Percentiles rank a stretch among this genome's conserved stretches.
Conservation (phyloP, 37 sponge, comb jelly and placozoan genomes). For the Spongilla lacustris region DNA sequence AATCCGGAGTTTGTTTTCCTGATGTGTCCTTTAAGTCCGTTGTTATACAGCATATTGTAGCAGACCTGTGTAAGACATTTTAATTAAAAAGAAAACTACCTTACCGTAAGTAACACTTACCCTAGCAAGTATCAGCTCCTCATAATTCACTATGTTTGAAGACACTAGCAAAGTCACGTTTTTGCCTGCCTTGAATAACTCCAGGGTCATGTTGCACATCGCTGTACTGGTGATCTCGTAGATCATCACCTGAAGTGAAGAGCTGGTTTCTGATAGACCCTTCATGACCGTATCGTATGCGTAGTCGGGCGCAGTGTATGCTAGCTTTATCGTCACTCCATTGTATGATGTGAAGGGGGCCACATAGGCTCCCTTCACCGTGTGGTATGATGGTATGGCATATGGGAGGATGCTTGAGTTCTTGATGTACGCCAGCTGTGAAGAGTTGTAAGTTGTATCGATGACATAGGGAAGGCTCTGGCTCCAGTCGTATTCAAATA, state of each 20-base stretch:
- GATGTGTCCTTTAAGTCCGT: slow-evolving; percentile 65
- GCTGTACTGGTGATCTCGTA: slow-evolving; percentile 71
- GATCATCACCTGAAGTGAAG: slow-evolving; percentile 44
- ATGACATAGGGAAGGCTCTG: slow-evolving; percentile 38
- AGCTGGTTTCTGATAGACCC: slow-evolving; percentile 15
- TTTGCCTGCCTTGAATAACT: slow-evolving; percentile 57
- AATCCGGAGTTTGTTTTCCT: slow-evolving; percentile 57
- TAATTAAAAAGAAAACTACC: not conserved
- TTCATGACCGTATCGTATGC: slow-evolving; percentile 45
- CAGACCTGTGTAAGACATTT: slow-evolving; percentile 55
- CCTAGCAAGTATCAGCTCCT: slow-evolving; percentile 64
- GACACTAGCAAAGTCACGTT: slow-evolving; percentile 77
- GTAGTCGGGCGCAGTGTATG: slow-evolving; percentile 76
- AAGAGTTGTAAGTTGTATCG: slow-evolving; percentile 37
- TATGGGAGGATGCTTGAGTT: slow-evolving; percentile 20
- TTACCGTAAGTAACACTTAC: slow-evolving; percentile 18
- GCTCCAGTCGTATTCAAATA: slow-evolving; percentile 83
- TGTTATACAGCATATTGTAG: slow-evolving; percentile 63
- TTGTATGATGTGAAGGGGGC: slow-evolving; percentile 34
- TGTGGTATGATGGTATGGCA: slow-evolving; percentile 15
- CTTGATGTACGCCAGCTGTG: slow-evolving; percentile 68
- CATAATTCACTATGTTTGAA: slow-evolving; percentile 46
- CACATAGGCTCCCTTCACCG: slow-evolving; percentile 63
- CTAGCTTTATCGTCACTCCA: slow-evolving; percentile 40
- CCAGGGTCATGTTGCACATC: slow-evolving; percentile 57